Conservation (phyloP, 2,888 invertebrate genomes). For the Erebia palarica region DNA sequence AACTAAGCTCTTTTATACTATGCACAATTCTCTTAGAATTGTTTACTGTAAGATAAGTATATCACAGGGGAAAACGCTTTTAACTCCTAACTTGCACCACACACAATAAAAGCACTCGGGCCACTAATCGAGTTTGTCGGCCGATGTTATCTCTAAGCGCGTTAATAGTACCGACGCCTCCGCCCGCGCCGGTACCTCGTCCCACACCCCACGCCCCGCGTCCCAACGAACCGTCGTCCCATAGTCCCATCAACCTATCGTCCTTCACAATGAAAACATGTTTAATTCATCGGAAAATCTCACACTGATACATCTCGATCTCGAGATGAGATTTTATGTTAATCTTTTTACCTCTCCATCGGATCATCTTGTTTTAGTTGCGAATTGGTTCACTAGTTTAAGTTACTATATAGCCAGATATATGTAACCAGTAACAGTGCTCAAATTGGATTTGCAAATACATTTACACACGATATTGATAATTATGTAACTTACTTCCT, state of each 20-base stretch:
- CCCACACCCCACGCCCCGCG: constrained; percentile 42
- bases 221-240: constrained; percentile 40
- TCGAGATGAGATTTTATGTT: constrained; percentile 14
- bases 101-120: constrained; percentile 60
- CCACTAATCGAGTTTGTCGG: constrained; percentile 82
- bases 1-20: too few species aligned
- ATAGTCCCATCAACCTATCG: constrained; percentile 41
- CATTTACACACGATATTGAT: too few species aligned
- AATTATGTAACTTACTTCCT: too few species aligned
- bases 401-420: neutral
- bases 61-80: constrained; percentile 17
- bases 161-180: constrained; percentile 76
- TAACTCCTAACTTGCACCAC: constrained; percentile 46
- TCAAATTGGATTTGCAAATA: too few species aligned
- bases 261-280: constrained; percentile 49
- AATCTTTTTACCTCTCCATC: constrained; percentile 2
- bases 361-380: constrained; percentile 3
- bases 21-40: neutral
- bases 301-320: constrained; percentile 29
- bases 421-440: too few species aligned
- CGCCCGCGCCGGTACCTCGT: constrained; percentile 39
- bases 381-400: neutral
- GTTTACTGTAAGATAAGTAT: too few species aligned
- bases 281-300: constrained; percentile 57
- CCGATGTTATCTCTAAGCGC: constrained; percentile 77